Conservation (phyloP, 2,797 vertebrate species). For the Oryzias sinensis region DNA sequence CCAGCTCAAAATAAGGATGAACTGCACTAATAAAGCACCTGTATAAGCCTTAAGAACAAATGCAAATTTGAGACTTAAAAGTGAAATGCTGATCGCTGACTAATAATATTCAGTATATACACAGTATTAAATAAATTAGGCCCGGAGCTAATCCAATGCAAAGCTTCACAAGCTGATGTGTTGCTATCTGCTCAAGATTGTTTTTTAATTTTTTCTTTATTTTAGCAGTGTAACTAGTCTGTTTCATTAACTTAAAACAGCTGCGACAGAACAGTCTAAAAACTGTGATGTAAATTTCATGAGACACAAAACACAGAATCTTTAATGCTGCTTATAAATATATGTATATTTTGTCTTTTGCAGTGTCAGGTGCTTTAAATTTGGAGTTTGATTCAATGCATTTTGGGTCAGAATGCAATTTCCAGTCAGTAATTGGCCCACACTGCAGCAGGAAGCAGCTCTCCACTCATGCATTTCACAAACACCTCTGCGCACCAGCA, state of each 20-base stretch:
- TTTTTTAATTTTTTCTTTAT: too few species aligned
- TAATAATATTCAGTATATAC: slow-evolving; percentile 46
- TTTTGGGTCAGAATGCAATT: slow-evolving; percentile 45
- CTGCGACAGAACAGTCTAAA: background rate
- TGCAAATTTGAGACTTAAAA: slow-evolving; percentile 53
- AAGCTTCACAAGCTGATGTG: background rate
- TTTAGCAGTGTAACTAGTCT: background rate
- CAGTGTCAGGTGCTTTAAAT: slow-evolving; percentile 33
- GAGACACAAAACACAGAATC: slow-evolving; percentile 23
- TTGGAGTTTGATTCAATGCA: slow-evolving; percentile 56
- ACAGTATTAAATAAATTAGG: slow-evolving; percentile 32
- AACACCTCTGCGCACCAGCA: slow-evolving; percentile 40
- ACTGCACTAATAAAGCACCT: slow-evolving; percentile 44
- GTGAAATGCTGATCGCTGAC: slow-evolving; percentile 41
- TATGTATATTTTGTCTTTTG: slow-evolving; percentile 2
- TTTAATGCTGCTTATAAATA: slow-evolving; percentile 3
- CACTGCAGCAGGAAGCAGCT: slow-evolving; percentile 46
- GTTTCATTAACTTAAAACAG: background rate
- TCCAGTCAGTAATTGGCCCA: slow-evolving; percentile 60
- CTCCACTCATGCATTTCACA: slow-evolving; percentile 36
- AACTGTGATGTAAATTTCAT: background rate
- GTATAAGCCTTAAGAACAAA: slow-evolving; percentile 41
- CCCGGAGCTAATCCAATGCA: slow-evolving; percentile 8
- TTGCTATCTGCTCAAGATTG: too few species aligned
- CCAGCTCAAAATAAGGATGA: slow-evolving; percentile 28